phyloP scores from a whole-genome alignment of 2,113 vertebrate genomes.

The Dascyllus trimaculatus region DNA sequence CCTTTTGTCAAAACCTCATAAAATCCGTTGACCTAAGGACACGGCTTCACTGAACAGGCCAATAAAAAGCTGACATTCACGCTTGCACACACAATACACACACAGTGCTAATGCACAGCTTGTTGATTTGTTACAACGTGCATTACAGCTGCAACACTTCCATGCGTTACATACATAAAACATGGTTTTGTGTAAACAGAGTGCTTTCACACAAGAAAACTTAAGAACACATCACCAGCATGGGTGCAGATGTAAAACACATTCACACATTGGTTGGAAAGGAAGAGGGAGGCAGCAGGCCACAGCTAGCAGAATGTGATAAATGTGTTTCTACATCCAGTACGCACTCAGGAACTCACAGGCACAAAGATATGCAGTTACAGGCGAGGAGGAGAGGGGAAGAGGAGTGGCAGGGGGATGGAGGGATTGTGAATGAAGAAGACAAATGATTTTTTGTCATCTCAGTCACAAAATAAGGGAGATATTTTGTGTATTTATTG shows the following conservation, averaged over 20 bases:
- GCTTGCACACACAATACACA: background rate
- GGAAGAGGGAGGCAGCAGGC: constrained; percentile 9
- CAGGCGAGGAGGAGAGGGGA: background rate
- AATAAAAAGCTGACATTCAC: constrained; percentile 25
- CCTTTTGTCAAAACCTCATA: constrained; percentile 49
- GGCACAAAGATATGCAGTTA: background rate
- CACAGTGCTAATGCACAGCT: constrained; percentile 25
- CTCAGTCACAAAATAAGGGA: background rate
- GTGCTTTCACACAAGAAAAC: constrained; percentile 29
- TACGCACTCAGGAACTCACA: constrained; percentile 3
- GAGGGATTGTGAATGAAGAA: constrained; percentile 7
- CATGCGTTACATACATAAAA: constrained; percentile 58
- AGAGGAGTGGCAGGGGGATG: background rate
- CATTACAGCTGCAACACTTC: constrained; percentile 22
- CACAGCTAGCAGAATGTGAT: constrained; percentile 31
- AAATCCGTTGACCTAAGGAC: constrained; percentile 60
- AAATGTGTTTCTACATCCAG: constrained; percentile 36
- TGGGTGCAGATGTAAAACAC: background rate
- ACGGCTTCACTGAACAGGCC: constrained; percentile 23
- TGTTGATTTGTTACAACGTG: constrained; percentile 29
- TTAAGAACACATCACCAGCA: background rate
- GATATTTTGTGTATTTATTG: background rate
- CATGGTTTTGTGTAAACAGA: constrained; percentile 49
- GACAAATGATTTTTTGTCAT: background rate
- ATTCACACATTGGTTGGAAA: constrained; percentile 22